phyloP scores from a whole-genome alignment of 2,797 vertebrate genomes.

The Chloroceryle inda region DNA sequence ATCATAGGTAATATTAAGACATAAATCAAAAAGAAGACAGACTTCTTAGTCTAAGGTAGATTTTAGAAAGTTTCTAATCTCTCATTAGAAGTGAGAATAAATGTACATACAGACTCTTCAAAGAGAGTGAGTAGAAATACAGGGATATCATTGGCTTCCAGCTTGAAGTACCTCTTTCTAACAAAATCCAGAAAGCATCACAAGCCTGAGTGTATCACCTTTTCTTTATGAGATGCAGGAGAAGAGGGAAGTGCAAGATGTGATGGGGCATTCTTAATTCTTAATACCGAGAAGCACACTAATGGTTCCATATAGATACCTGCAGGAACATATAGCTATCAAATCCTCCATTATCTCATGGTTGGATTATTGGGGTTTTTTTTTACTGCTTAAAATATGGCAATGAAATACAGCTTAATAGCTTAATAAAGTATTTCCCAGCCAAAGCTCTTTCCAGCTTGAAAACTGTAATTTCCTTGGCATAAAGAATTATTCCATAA shows the following conservation, averaged over 20 bases:
- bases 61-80: background rate
- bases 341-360: background rate
- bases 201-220: background rate
- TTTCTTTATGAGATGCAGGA: background rate
- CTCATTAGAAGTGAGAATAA: background rate
- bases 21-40: background rate
- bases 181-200: background rate
- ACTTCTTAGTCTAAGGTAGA: background rate
- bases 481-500: background rate
- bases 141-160: background rate
- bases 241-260: background rate
- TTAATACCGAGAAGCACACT: fast-evolving
- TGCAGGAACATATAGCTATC: background rate
- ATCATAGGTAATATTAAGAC: background rate
- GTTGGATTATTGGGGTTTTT: background rate
- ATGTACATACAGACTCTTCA: background rate
- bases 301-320: background rate
- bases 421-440: background rate
- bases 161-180: background rate
- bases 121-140: background rate
- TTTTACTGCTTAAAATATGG: background rate
- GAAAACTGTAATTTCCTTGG: background rate
- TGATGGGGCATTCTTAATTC: background rate
- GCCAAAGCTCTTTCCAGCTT: background rate
- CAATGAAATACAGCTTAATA: background rate